Percentiles rank a stretch among this genome's conserved stretches.
phyloP scores from a whole-genome alignment of 2,113 vertebrate genomes.

The Girardinichthys multiradiatus region DNA sequence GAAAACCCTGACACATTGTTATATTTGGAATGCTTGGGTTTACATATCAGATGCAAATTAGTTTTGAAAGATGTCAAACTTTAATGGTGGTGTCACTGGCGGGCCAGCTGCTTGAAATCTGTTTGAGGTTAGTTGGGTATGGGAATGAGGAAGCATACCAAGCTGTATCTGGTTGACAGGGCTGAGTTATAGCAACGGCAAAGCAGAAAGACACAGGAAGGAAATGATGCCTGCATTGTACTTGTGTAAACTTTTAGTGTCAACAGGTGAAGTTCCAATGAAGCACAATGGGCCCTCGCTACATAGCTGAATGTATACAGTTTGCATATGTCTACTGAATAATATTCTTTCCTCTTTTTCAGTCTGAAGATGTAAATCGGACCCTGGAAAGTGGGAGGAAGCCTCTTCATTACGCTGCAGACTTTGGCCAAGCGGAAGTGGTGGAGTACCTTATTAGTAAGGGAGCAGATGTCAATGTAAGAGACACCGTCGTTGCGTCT shows the following conservation, averaged over 20 bases:
- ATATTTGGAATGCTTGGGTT: no score
- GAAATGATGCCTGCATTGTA: neutral
- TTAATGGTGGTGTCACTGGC: neutral
- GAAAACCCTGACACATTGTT: no score
- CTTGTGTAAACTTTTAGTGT: neutral
- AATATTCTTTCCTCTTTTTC: constrained; percentile 15
- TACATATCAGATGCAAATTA: no score
- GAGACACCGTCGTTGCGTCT: constrained; percentile 43
- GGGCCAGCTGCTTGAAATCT: neutral
- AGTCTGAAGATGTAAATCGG: constrained; percentile 93
- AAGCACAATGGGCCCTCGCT: neutral
- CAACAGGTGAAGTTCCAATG: neutral
- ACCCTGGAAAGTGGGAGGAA: constrained; percentile 90
- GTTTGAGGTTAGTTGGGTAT: neutral
- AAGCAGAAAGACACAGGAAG: neutral
- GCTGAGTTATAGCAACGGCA: constrained; percentile 6
- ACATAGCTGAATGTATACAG: neutral
- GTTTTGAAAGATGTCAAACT: neutral
- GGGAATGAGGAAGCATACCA: neutral
- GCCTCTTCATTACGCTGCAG: constrained; percentile 93
- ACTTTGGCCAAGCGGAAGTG: constrained; percentile 91
- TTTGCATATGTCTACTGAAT: neutral
- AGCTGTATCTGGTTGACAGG: neutral
- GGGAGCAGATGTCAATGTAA: constrained; percentile 96
- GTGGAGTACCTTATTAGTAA: constrained; percentile 91